Conservation (phyloP, 2,888 invertebrate genomes). For the Cosmopolites sordidus region DNA sequence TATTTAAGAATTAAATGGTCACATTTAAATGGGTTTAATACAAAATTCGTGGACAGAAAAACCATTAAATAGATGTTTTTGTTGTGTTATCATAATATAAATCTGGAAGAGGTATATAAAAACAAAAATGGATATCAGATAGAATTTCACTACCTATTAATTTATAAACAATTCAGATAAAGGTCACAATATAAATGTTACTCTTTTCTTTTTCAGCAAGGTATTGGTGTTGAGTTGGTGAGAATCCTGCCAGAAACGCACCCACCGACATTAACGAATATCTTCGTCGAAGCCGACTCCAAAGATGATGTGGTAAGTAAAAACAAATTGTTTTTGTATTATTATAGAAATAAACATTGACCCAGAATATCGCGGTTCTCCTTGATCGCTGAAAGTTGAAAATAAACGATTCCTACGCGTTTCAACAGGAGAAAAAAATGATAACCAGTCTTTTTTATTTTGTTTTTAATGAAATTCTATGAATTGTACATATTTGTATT, state of each 20-base stretch:
- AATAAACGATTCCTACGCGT: not conserved
- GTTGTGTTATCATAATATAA: too few relatives aligned
- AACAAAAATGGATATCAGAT: too few relatives aligned
- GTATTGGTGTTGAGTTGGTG: slow-evolving; percentile 79
- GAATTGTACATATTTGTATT: too few relatives aligned
- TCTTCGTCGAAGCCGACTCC: slow-evolving; percentile 81
- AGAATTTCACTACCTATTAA: too few relatives aligned
- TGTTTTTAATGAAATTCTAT: too few relatives aligned
- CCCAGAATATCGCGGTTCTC: not conserved
- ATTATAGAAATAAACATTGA: not conserved
- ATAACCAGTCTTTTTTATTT: not conserved
- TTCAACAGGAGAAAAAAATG: not conserved
- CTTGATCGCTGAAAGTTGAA: slow-evolving; percentile 3
- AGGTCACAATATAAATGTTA: too few relatives aligned
- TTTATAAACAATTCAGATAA: too few relatives aligned
- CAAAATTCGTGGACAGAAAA: too few relatives aligned
- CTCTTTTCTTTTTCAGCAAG: slow-evolving; percentile 66
- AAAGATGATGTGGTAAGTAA: slow-evolving; percentile 76
- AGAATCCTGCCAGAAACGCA: slow-evolving; percentile 77
- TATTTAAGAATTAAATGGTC: too few relatives aligned
- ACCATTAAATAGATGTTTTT: too few relatives aligned
- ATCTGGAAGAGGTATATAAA: too few relatives aligned
- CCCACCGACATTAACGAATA: slow-evolving; percentile 70
- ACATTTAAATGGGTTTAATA: too few relatives aligned
- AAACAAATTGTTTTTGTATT: not conserved